Conservation (phyloP, 2,797 vertebrate species). For the Peromyscus eremicus region DNA sequence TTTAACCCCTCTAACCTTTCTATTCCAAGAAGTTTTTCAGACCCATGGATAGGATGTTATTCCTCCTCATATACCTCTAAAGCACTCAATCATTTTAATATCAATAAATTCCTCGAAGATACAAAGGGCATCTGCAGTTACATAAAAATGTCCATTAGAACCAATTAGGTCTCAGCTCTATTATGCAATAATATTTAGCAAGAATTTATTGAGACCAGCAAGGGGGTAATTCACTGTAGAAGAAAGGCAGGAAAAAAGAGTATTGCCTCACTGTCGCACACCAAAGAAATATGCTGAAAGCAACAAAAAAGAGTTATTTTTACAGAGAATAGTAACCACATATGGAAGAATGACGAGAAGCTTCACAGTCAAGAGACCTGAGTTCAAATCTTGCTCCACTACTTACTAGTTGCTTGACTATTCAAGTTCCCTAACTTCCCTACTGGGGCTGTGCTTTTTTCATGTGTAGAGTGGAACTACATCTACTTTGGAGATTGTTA, state of each 20-base stretch:
- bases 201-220: background rate
- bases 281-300: background rate
- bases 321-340: background rate
- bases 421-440: background rate
- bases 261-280: background rate
- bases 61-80: background rate
- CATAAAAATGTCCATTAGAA: background rate
- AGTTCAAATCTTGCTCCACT: background rate
- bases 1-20: background rate
- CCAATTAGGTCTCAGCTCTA: background rate
- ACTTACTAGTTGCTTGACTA: background rate
- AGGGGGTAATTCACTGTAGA: background rate
- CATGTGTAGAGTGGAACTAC: background rate
- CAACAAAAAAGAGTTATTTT: background rate
- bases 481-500: background rate
- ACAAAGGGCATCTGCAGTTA: background rate
- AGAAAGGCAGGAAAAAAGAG: background rate
- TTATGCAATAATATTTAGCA: background rate
- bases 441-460: background rate
- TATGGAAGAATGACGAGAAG: background rate
- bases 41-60: background rate
- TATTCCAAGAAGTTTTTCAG: background rate
- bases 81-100: background rate
- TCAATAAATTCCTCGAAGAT: constrained; percentile 20
- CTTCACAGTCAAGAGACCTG: background rate